These are phyloP conservation scores for Meandrusa payeni DNA, from an alignment of 2,888 invertebrate genomes.

Conservation along the genomic window DNA sequence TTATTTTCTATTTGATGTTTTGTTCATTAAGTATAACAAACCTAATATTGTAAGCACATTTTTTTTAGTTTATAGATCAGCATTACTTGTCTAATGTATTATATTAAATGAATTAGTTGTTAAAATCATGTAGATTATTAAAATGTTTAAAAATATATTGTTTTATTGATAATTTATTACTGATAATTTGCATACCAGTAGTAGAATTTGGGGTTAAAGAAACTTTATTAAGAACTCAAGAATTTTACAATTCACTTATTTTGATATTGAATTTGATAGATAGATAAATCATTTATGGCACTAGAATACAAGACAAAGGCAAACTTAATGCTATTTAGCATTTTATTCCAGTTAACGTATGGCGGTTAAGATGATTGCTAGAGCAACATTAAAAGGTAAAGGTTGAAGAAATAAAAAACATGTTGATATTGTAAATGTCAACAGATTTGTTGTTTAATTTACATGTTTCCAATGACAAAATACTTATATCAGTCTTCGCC, in stretches of 20 bases:
- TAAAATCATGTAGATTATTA: constrained; percentile 53
- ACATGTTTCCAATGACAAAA: constrained; percentile 43
- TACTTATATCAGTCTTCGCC: constrained; percentile 47
- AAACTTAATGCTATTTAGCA: no score
- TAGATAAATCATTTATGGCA: no score
- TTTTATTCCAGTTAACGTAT: no score
- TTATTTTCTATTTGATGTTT: background rate
- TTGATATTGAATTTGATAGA: no score
- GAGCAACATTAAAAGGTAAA: background rate
- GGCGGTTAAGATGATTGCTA: background rate
- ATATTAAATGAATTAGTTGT: constrained; percentile 45
- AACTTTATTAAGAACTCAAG: no score
- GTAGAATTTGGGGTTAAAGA: no score
- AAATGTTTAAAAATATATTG: constrained; percentile 40
- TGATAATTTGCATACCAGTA: no score
- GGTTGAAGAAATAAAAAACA: constrained; percentile 21
- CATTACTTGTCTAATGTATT: constrained; percentile 48
- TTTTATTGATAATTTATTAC: background rate
- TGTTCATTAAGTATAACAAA: constrained; percentile 22
- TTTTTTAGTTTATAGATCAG: constrained; percentile 4
- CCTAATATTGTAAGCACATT: constrained; percentile 11
- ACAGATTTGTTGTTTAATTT: constrained; percentile 53
- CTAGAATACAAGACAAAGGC: no score
- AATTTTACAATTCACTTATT: no score
- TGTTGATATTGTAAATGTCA: constrained; percentile 42